Evolutionary conservation across 2,797 vertebrate species (phyloP), one percentile per base, ranked within the genome.

Genomic region (Ptychadena robeensis): DNA sequence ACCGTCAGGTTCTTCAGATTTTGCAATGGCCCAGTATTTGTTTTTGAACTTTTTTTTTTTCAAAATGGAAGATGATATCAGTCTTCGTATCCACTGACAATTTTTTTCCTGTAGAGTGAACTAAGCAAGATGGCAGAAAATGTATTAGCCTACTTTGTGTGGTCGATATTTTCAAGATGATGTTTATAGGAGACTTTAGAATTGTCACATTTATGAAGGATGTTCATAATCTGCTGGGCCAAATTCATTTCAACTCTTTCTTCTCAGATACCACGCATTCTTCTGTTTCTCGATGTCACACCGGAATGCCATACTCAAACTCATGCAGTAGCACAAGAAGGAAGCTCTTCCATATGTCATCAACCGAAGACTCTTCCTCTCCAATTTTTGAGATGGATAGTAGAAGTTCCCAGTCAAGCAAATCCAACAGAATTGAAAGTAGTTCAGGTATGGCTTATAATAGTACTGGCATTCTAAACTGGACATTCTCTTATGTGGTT

Each of bases 361-460:
- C 91, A 87, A 90, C 91, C 3, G 93, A 94, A 91, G 93, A 94
- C 87, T 93, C 93, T 87, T 92, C 92, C 71, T 92, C 92, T 90
- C 91, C 93, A 79, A 93, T 93, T 90, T 92, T 94, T 88, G 94
- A 94, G 89, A 91, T 94, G 87, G 93, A 94, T 90, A 94, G 91
- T 87, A 91, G 90, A 87, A 91, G 92, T 87, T 88, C 94, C 78
- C 91, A 91, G 85, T 93, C 91, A 72, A 89, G 88, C 91, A 92
- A 91, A 92, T 90, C 88, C 8, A 92, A 92, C 57, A 78, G 44
- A 89, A 92, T 91, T 88, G 92, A 90, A 87, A 93, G 87, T 90
- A 91, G 91, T 91, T 86, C 93, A 93, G 94, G 94, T 94, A 93
- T 80, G 91, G 86, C 79, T 28, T 31, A 22, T 76, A 10, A 38